Conservation (phyloP, 2,797 vertebrate genomes). For the Sciurus vulgaris region DNA sequence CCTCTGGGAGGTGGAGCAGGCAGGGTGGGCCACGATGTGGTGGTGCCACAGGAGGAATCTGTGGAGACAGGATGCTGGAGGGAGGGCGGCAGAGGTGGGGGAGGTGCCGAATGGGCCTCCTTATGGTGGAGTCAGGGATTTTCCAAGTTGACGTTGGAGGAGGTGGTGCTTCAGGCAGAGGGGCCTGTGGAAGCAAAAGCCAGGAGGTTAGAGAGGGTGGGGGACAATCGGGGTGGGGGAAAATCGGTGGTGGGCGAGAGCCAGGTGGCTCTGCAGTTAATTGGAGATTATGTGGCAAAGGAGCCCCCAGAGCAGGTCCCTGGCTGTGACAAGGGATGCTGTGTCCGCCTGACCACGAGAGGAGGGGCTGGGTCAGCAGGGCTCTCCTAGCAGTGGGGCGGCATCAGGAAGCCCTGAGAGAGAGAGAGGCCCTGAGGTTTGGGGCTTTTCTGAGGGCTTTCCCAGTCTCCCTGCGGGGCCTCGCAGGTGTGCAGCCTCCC, state of each 20-base stretch:
- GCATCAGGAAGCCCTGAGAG: not conserved
- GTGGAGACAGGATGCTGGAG: not conserved
- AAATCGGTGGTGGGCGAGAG: not conserved
- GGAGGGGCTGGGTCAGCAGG: not conserved
- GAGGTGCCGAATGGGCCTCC: rapidly evolving
- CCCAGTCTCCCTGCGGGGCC: rapidly evolving
- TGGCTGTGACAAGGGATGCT: not conserved
- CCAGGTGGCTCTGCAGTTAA: not conserved
- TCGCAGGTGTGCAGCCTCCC: rapidly evolving
- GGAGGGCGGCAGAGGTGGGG: no score
- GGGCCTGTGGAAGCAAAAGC: not conserved
- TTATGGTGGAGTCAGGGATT: no score
- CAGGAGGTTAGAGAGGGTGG: not conserved
- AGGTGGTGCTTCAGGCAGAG: not conserved
- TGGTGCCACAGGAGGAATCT: not conserved
- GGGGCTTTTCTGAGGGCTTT: conserved; percentile 55
- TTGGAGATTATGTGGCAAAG: no score
- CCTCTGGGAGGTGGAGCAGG: not conserved
- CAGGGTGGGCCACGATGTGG: rapidly evolving
- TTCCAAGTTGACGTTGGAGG: not conserved
- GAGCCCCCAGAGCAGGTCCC: no score
- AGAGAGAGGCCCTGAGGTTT: rapidly evolving
- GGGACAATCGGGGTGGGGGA: rapidly evolving
- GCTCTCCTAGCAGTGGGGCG: not conserved
- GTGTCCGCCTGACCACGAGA: no score